phyloP scores from a whole-genome alignment of 2,888 invertebrate genomes.

The Cactoblastis cactorum region DNA sequence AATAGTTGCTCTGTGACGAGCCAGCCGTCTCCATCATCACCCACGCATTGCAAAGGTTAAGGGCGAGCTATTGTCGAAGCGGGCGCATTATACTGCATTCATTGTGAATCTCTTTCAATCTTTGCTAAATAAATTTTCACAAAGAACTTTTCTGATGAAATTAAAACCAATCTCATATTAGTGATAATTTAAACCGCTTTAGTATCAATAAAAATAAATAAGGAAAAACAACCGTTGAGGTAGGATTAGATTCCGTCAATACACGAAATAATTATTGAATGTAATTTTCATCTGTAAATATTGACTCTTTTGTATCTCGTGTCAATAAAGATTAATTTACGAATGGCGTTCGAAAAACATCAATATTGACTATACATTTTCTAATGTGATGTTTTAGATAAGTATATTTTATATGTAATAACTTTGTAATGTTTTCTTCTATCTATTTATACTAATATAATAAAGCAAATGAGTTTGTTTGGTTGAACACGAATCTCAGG shows the following conservation, averaged over 20 bases:
- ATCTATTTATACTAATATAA: no score
- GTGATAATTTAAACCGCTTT: constrained; percentile 1
- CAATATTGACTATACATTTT: no score
- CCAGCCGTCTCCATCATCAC: constrained; percentile 17
- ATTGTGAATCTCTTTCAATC: constrained; percentile 32
- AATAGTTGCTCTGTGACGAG: constrained; percentile 14
- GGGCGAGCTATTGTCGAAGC: constrained; percentile 37
- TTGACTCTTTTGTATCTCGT: constrained; percentile 15
- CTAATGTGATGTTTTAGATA: no score
- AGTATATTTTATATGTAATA: no score
- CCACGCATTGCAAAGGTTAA: constrained; percentile 33
- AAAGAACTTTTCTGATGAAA: neutral
- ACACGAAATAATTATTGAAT: no score
- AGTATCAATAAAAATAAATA: constrained; percentile 5
- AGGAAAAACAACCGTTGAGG: constrained; percentile 6
- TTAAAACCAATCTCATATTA: constrained; percentile 2
- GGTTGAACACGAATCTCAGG: no score
- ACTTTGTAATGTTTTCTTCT: no score
- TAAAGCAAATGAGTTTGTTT: no score
- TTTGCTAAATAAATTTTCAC: constrained; percentile 26
- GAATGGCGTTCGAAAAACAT: neutral
- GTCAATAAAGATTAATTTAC: neutral
- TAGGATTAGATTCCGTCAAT: neutral
- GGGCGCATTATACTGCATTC: constrained; percentile 35
- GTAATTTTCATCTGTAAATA: constrained; percentile 9